Base-by-base conservation (phyloP, 2,888 invertebrate species). In the Microplitis deprimator region DNA sequence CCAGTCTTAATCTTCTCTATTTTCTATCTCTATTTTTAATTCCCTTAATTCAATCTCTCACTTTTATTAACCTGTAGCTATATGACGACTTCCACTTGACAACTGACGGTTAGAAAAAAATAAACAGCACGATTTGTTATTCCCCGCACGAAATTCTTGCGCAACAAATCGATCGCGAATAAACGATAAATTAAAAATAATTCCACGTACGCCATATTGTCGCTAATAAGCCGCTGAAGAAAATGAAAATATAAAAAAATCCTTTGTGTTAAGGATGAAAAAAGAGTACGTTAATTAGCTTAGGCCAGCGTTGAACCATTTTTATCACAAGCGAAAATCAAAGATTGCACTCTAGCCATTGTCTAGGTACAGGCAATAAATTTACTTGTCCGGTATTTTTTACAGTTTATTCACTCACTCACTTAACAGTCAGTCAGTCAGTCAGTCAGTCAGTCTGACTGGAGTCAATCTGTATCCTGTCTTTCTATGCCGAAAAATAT, bases 281-380 rank as follows among this genome's bases (percentile, higher is more conserved):
- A 13, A 40, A 68, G 39, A 39, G 13, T 29, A 59, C 70, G 76
- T 76, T 76, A 76, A 76, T 76, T 76, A 72, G 62, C 76, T 41
- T n/a, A 29, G 40, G 39, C 60, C 65, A 67, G 70, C 75, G 69
- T 70, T 75, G 67, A 76, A 70, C 29, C 10, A 50, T 20, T 76
- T 76, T 38, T 76, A 76, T 76, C 76, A 41, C 29, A 13, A 6
- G 29, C 60, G 67, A 72, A 77, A 74, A 74, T 77, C 73, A 73
- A 29, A 65, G 68, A 60, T 60, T 59, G 68, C 71, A 65, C 69
- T 68, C 73, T 64, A 67, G 76, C 72, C 62, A 76, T 76, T 76
- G 76, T 76, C 69, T 69, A 68, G 68, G 59, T 50, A 17, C 39
- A 17, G 39, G 77, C 70, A 74, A 77, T 77, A 77, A 77, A 77